A percentile compares a stretch with the other conserved stretches of the same genome.
Evolutionary conservation across 2,797 vertebrate species (phyloP).

Genomic region (Rallus crepitans): DNA sequence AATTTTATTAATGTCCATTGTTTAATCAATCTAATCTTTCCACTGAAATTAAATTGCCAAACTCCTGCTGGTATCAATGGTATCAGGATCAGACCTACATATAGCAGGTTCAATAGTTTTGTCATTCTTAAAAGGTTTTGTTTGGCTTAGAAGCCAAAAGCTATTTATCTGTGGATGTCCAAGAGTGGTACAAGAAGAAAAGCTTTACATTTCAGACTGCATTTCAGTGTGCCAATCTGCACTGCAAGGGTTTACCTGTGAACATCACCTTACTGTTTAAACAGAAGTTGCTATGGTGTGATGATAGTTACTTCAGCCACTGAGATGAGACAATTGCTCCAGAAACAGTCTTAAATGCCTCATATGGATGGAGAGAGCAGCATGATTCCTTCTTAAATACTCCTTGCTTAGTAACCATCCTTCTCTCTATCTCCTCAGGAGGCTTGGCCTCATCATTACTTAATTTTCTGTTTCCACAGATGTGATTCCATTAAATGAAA

Average conservation of each 20-base stretch:
- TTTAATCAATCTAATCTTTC: constrained; percentile 1
- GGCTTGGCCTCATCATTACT: constrained; percentile 19
- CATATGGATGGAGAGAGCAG: neutral
- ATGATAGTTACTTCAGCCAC: neutral
- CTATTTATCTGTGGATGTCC: neutral
- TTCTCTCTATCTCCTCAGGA: constrained; percentile 16
- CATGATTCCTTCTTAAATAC: constrained; percentile 45
- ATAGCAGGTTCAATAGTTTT: neutral
- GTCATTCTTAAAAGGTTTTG: neutral
- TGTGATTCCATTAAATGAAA: constrained; percentile 25
- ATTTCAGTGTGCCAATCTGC: neutral
- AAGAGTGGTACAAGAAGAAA: neutral
- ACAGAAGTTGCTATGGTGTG: neutral
- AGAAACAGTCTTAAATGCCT: neutral
- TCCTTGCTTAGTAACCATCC: constrained; percentile 16
- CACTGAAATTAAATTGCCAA: neutral
- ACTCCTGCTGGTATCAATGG: neutral
- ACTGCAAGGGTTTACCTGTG: neutral
- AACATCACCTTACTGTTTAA: neutral
- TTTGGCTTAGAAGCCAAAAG: neutral
- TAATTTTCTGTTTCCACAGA: constrained; percentile 33
- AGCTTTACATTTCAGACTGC: neutral
- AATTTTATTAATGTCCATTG: neutral
- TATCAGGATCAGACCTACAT: neutral
- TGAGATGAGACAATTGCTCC: neutral